Evolutionary conservation across 1,140 invertebrate genomes (phyloP).

Genomic region (Eumaeus atala): DNA sequence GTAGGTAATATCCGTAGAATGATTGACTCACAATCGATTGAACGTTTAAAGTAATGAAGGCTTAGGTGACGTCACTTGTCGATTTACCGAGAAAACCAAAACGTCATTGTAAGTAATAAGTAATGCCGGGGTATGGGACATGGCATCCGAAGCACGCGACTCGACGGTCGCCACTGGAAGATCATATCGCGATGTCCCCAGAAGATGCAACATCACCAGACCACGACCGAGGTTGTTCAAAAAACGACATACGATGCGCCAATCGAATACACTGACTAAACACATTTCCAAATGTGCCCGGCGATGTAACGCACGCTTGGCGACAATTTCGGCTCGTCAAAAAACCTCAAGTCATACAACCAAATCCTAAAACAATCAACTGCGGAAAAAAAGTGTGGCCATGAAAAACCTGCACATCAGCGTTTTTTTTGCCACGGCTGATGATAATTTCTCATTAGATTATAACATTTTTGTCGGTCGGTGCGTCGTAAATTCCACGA

Average conservation of each 20-base stretch:
- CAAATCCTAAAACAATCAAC: slow-evolving; percentile 59
- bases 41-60: slow-evolving; percentile 63
- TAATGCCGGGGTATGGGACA: slow-evolving; percentile 45
- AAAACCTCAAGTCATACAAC: slow-evolving; percentile 52
- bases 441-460: slow-evolving; percentile 74
- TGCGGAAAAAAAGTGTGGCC: slow-evolving; percentile 49
- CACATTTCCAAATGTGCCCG: slow-evolving; percentile 24
- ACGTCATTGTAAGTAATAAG: slow-evolving; percentile 68
- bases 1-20: slow-evolving; percentile 46
- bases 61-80: slow-evolving; percentile 45
- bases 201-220: too few species aligned
- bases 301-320: slow-evolving; percentile 47
- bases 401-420: slow-evolving; percentile 30
- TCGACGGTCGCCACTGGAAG: slow-evolving; percentile 39
- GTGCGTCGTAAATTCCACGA: slow-evolving; percentile 69
- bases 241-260: slow-evolving; percentile 15
- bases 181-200: slow-evolving; percentile 65
- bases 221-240: too few species aligned
- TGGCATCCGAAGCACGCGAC: slow-evolving; percentile 67
- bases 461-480: slow-evolving; percentile 70
- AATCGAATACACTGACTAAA: slow-evolving; percentile 34
- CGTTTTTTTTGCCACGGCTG: slow-evolving; percentile 22
- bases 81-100: slow-evolving; percentile 45
- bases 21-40: slow-evolving; percentile 52
- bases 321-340: slow-evolving; percentile 32